Percentiles rank a stretch among this genome's conserved stretches.
These are phyloP conservation scores for Naja naja DNA, from an alignment of 2,113 vertebrate species.

Conservation along the genomic window DNA sequence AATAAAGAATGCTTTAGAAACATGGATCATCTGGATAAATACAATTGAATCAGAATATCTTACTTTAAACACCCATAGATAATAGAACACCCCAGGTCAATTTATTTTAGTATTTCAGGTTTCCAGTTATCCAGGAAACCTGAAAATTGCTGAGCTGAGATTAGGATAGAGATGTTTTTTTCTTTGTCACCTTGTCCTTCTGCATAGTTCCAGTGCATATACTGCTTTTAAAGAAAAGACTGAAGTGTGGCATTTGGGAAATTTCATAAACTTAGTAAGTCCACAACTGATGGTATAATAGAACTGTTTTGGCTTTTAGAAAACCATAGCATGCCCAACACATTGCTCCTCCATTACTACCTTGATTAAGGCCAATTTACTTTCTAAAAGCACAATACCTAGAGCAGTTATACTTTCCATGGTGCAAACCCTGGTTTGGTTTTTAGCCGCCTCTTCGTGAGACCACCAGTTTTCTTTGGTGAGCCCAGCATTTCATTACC, in stretches of 20 bases:
- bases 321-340: slow-evolving; percentile 1
- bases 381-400: slow-evolving; percentile 40
- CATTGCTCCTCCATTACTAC: slow-evolving; percentile 37
- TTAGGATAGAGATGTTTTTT: neutral
- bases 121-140: neutral
- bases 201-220: neutral
- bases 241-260: neutral
- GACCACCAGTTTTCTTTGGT: slow-evolving; percentile 47
- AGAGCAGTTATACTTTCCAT: slow-evolving; percentile 50
- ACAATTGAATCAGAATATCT: neutral
- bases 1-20: neutral
- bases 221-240: neutral
- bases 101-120: neutral
- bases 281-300: slow-evolving; percentile 5
- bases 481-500: slow-evolving; percentile 60
- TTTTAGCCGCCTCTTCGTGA: slow-evolving; percentile 28
- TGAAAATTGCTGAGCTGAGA: neutral
- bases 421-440: slow-evolving; percentile 29
- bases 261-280: slow-evolving; percentile 7
- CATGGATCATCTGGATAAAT: neutral
- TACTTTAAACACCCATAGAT: neutral
- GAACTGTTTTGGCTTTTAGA: neutral
- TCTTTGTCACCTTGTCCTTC: no score
- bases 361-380: slow-evolving; percentile 40
- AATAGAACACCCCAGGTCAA: neutral